These are phyloP conservation scores for Adela reaumurella DNA, from an alignment of 2,888 invertebrate species.

Conservation along the genomic window DNA sequence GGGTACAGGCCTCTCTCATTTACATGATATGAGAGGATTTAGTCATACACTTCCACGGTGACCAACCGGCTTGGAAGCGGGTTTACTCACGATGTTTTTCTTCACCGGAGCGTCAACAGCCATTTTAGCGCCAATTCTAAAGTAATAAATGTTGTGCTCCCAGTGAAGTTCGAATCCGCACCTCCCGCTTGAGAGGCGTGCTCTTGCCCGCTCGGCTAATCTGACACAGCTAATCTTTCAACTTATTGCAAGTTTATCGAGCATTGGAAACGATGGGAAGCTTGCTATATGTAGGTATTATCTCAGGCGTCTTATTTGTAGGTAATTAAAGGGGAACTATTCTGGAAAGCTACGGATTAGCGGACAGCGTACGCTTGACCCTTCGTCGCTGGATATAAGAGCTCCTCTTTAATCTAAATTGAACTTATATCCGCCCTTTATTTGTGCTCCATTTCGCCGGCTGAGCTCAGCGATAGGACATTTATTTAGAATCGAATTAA, in stretches of 20 bases:
- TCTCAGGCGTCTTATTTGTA: conserved; percentile 32
- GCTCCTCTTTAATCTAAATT: conserved; percentile 29
- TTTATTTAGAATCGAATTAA: conserved; percentile 9
- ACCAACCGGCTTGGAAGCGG: no score
- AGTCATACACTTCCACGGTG: no score
- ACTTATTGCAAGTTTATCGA: neutral
- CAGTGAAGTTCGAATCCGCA: no score
- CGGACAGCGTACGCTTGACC: conserved; percentile 24
- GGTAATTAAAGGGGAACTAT: conserved; percentile 37
- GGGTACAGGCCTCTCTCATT: no score
- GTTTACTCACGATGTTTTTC: no score
- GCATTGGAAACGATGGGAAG: neutral
- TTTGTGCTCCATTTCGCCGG: conserved; percentile 23
- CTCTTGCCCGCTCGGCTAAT: no score
- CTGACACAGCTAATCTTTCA: no score
- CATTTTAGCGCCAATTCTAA: no score
- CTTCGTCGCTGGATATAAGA: conserved; percentile 20
- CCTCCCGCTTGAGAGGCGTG: no score
- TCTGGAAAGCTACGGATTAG: conserved; percentile 30
- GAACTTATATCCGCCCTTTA: conserved; percentile 22
- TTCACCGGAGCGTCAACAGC: no score
- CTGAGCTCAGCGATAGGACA: conserved; percentile 13
- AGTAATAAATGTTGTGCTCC: no score
- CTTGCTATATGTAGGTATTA: conserved; percentile 8
- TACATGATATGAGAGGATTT: no score